Evolutionary conservation across 2,113 vertebrate species (phyloP), one percentile per base, ranked within the genome.

Genomic region (Saguinus midas): DNA sequence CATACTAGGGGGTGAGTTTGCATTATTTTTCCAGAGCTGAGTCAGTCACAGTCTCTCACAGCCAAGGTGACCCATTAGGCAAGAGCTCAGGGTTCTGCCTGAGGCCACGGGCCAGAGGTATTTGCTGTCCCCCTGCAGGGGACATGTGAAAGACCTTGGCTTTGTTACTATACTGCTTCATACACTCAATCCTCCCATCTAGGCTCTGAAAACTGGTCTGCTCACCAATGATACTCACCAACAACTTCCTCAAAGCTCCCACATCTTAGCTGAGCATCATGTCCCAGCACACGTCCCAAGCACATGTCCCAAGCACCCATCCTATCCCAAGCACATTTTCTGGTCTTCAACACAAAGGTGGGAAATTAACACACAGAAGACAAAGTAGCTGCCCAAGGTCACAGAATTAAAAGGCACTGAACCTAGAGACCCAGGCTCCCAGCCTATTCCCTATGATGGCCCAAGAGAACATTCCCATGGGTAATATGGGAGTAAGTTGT

Each of bases 41-140:
- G 48, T 76, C 52, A 32, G 8, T 48, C 29, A n/a, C 35, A 32
- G 21, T 50, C 58, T n/a, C 32, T 37, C 35, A 6, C 12, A 68
- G 68, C 23, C 57, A 48, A 94, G n/a, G 37, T 43, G 55, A 91
- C n/a, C n/a, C 43, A 27, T 61, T 32, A 90, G 40, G 43, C 78
- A 87, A 88, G 85, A 86, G 81, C 57, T 73, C 29, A 14, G 72
- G 72, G 18, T 61, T 96, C 93, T 37, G 8, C 35, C 52, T 10
- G 4, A 83, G 61, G 37, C 68, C 48, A 70, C 6, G 12, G 17
- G 81, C 35, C 91, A 90, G 50, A 29, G 3, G 0, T 23, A 7
- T 64, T 68, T 85, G 66, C 72, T 68, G 40, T 64, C 29, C 7
- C 4, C 35, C 43, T 40, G 6, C 37, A 23, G 45, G 72, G 18